A percentile compares a stretch with the other conserved stretches of the same genome.
Conservation (phyloP, 2,888 invertebrate species). For the Aspidiotus rigidus region DNA sequence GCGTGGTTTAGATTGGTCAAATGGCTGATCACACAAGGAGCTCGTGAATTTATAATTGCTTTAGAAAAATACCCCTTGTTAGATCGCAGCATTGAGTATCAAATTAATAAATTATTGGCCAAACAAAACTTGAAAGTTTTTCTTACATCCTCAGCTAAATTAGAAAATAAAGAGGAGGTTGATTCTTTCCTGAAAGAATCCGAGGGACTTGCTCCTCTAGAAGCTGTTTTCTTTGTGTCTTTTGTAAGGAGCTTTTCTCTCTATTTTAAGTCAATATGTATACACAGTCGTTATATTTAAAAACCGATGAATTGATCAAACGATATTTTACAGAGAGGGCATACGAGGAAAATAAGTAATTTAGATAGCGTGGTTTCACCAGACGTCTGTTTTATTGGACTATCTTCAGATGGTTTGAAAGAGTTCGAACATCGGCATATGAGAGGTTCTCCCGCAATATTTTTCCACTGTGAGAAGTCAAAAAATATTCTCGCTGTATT, state of each 20-base stretch:
- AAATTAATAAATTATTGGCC: slow-evolving; percentile 32
- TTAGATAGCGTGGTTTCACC: slow-evolving; percentile 9
- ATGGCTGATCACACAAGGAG: slow-evolving; percentile 34
- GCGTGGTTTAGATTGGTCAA: slow-evolving; percentile 31
- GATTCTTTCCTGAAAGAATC: slow-evolving; percentile 13
- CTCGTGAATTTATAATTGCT: slow-evolving; percentile 30
- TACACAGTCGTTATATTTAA: too few species aligned
- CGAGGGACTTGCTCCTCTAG: slow-evolving; percentile 21
- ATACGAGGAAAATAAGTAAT: background rate
- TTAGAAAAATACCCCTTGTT: slow-evolving; percentile 23
- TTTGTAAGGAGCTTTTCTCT: slow-evolving; percentile 15
- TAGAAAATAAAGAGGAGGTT: slow-evolving; percentile 12
- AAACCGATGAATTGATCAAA: background rate
- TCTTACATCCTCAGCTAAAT: slow-evolving; percentile 21
- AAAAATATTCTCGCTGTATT: background rate
- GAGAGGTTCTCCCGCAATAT: slow-evolving; percentile 6
- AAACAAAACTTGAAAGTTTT: slow-evolving; percentile 24
- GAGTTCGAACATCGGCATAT: too few species aligned
- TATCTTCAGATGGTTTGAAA: slow-evolving; percentile 14
- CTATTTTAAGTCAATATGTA: background rate
- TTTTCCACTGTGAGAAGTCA: slow-evolving; percentile 15
- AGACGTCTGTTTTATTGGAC: slow-evolving; percentile 5
- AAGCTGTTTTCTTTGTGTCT: slow-evolving; percentile 24
- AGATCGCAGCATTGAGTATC: slow-evolving; percentile 21
- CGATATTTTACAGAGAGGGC: slow-evolving; percentile 10